Percentiles rank a stretch among this genome's conserved stretches.
phyloP scores from a whole-genome alignment of 2,888 invertebrate genomes.

The Fabriciana adippe region DNA sequence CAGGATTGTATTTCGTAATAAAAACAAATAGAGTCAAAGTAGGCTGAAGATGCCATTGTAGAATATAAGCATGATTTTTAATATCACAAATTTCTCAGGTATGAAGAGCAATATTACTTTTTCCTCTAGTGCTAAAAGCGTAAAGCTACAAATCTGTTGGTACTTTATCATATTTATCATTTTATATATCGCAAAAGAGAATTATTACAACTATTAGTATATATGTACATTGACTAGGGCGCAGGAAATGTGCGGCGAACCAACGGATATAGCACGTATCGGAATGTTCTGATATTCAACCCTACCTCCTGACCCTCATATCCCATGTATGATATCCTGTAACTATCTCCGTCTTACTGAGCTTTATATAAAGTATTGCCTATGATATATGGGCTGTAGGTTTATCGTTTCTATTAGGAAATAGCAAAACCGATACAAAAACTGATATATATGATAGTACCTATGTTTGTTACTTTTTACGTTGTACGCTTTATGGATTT shows the following conservation, averaged over 20 bases:
- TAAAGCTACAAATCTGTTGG: too few species aligned
- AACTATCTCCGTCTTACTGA: conserved; percentile 11
- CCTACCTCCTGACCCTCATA: conserved; percentile 2
- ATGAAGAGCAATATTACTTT: too few species aligned
- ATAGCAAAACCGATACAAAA: background rate
- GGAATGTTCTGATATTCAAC: conserved; percentile 8
- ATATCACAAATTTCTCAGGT: too few species aligned
- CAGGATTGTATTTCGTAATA: too few species aligned
- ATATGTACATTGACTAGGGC: conserved; percentile 18
- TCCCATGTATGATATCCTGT: background rate
- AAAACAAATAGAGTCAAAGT: too few species aligned
- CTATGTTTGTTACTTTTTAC: too few species aligned
- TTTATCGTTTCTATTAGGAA: background rate
- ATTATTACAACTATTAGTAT: background rate
- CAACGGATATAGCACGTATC: conserved; percentile 26
- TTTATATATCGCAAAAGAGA: background rate
- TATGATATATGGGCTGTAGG: background rate
- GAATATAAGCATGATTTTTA: too few species aligned
- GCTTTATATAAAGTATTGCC: conserved; percentile 8
- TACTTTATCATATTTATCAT: background rate
- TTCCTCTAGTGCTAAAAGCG: too few species aligned
- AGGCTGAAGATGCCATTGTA: too few species aligned
- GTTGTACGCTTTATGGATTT: too few species aligned
- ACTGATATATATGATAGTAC: too few species aligned
- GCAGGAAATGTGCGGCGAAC: conserved; percentile 30